A percentile compares a stretch with the other conserved stretches of the same genome.
Conservation (phyloP, 2,113 vertebrate genomes). For the Heliornis fulica region DNA sequence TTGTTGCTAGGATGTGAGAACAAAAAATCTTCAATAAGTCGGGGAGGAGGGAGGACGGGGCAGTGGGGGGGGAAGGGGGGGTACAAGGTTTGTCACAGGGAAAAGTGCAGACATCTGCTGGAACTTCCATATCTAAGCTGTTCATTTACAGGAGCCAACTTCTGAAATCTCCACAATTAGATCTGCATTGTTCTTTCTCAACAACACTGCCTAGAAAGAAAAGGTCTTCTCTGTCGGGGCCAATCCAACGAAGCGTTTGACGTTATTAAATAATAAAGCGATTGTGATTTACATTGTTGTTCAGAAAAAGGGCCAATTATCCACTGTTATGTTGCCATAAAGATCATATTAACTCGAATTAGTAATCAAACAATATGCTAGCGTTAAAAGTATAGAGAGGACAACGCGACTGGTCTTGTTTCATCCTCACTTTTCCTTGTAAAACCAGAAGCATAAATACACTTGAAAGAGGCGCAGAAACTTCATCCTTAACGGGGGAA, state of each 20-base stretch:
- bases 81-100: slow-evolving; percentile 58
- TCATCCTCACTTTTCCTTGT: slow-evolving; percentile 73
- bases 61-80: slow-evolving; percentile 32
- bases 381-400: slow-evolving; percentile 75
- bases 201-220: slow-evolving; percentile 81
- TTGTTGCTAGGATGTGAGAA: slow-evolving; percentile 79
- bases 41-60: slow-evolving; percentile 41
- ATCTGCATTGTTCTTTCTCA: slow-evolving; percentile 83
- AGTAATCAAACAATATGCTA: slow-evolving; percentile 88
- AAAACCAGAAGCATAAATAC: slow-evolving; percentile 58
- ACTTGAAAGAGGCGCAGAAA: slow-evolving; percentile 37
- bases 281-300: slow-evolving; percentile 93
- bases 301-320: slow-evolving; percentile 89
- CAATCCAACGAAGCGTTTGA: slow-evolving; percentile 92
- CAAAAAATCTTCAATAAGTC: slow-evolving; percentile 66
- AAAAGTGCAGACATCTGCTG: slow-evolving; percentile 75
- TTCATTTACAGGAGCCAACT: slow-evolving; percentile 86
- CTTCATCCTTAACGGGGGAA: slow-evolving; percentile 25
- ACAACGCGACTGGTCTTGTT: slow-evolving; percentile 69
- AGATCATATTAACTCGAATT: slow-evolving; percentile 94
- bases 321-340: slow-evolving; percentile 90
- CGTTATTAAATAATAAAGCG: slow-evolving; percentile 99
- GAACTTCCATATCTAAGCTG: slow-evolving; percentile 80
- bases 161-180: slow-evolving; percentile 87
- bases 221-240: slow-evolving; percentile 84